Evolutionary conservation across 2,113 vertebrate genomes (phyloP).

Genomic region (Dromiciops gliroides): DNA sequence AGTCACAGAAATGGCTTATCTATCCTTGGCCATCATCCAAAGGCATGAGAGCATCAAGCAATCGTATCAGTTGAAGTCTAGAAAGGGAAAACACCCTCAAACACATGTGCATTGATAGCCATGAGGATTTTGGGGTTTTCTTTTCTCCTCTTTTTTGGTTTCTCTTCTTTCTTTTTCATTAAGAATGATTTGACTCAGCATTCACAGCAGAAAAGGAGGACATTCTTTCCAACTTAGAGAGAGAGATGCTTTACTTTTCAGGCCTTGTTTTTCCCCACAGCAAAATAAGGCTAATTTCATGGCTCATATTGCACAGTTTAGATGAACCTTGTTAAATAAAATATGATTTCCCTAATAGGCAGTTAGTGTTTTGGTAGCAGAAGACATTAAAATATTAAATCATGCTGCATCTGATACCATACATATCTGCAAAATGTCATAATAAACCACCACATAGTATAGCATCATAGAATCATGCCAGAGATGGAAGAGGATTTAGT

Average conservation of each 20-base stretch:
- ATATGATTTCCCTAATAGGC: background rate
- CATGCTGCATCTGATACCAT: background rate
- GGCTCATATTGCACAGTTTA: background rate
- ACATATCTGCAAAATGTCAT: too few species aligned
- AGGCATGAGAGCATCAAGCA: slow-evolving; percentile 42
- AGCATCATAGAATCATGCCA: background rate
- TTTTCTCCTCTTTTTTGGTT: background rate
- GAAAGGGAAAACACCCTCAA: background rate
- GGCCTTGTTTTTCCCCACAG: background rate
- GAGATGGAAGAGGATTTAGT: background rate
- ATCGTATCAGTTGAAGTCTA: background rate
- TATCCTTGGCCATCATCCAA: slow-evolving; percentile 27
- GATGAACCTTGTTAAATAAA: background rate
- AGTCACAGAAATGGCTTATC: slow-evolving; percentile 4
- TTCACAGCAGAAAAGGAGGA: background rate
- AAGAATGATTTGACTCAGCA: background rate
- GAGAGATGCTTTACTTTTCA: background rate
- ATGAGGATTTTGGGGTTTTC: background rate
- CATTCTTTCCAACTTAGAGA: too few species aligned
- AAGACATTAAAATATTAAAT: background rate
- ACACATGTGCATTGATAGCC: background rate
- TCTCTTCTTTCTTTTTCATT: background rate
- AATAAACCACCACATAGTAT: background rate
- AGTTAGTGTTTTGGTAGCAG: background rate
- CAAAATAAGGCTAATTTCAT: background rate